A percentile compares a stretch with the other conserved stretches of the same genome.
Evolutionary conservation across 2,888 invertebrate species (phyloP).

Genomic region (Coelogynopora nodosa): DNA sequence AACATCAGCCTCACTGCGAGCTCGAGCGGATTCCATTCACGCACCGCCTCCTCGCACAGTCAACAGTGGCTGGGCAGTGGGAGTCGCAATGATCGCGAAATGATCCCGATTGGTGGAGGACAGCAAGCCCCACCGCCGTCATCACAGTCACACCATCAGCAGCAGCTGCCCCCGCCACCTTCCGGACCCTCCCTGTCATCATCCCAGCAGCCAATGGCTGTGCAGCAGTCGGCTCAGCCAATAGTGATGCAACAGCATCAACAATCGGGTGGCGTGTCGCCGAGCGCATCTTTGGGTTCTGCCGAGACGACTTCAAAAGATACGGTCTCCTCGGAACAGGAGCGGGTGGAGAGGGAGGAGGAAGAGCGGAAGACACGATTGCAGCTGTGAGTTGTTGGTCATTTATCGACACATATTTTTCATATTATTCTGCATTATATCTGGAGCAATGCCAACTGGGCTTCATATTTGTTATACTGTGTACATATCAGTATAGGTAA

Average conservation of each 20-base stretch:
- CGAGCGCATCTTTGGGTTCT: neutral
- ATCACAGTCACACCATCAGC: neutral
- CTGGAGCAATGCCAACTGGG: no score
- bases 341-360: neutral
- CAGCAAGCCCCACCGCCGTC: neutral
- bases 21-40: neutral
- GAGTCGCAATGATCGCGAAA: neutral
- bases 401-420: no score
- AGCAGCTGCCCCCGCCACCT: neutral
- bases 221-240: neutral
- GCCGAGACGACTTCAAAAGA: neutral
- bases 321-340: conserved; percentile 7
- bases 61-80: neutral
- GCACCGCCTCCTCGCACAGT: conserved; percentile 2
- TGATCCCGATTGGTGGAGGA: neutral
- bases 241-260: no score
- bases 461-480: no score
- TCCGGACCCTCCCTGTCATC: neutral
- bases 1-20: conserved; percentile 16
- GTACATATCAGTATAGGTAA: no score
- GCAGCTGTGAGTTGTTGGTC: conserved; percentile 7
- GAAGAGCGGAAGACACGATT: neutral
- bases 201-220: neutral
- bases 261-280: neutral
- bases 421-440: no score